A percentile compares a stretch with the other conserved stretches of the same genome.
These are phyloP conservation scores for Yponomeuta evonymella DNA, from an alignment of 2,888 invertebrate species.

Conservation along the genomic window DNA sequence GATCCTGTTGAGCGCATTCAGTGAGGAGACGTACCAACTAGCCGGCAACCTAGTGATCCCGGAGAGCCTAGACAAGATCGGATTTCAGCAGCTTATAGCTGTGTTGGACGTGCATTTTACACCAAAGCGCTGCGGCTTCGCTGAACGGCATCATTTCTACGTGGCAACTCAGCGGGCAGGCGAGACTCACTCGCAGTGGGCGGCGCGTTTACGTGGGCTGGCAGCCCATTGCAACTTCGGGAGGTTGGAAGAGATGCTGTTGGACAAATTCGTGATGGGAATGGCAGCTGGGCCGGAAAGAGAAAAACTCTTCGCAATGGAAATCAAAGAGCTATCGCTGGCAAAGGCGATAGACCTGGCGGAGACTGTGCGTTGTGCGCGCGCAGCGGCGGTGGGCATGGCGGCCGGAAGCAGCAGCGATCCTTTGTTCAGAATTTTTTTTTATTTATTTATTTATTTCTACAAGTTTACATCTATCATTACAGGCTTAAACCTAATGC, in stretches of 20 bases:
- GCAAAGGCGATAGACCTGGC: constrained; percentile 7
- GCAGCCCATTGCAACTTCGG: too few relatives aligned
- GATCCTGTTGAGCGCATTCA: constrained; percentile 21
- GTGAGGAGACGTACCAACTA: constrained; percentile 23
- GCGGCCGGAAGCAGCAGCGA: constrained; percentile 19
- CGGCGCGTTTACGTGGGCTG: too few relatives aligned
- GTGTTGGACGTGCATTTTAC: constrained; percentile 22
- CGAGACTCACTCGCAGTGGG: too few relatives aligned
- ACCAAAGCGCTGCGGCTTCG: too few relatives aligned
- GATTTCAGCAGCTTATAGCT: constrained; percentile 23
- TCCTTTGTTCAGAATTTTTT: constrained; percentile 16
- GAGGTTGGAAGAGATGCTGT: too few relatives aligned
- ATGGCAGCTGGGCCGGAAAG: constrained; percentile 6
- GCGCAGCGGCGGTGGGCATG: constrained; percentile 15
- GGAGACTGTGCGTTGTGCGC: constrained; percentile 7
- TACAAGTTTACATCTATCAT: too few relatives aligned
- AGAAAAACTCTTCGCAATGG: constrained; percentile 26
- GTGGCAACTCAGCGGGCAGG: too few relatives aligned
- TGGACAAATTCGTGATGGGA: too few relatives aligned
- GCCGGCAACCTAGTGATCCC: constrained; percentile 26
- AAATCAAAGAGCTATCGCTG: constrained; percentile 18
- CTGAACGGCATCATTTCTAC: too few relatives aligned
- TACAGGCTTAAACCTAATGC: too few relatives aligned
- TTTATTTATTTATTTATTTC: too few relatives aligned
- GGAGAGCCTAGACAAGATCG: constrained; percentile 21